phyloP scores from a whole-genome alignment of 2,113 vertebrate genomes.

The Clarias gariepinus region DNA sequence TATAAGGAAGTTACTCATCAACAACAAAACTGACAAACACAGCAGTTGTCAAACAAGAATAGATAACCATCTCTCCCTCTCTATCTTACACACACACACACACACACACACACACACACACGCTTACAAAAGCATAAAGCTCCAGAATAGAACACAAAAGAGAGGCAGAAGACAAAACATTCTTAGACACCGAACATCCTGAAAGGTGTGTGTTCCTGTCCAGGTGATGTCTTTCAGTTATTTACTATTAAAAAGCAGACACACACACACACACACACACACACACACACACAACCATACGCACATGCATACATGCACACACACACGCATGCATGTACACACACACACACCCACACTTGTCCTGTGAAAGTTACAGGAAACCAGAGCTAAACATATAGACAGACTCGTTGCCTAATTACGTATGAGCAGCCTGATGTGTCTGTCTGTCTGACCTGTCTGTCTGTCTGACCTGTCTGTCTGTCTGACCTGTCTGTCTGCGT shows the following conservation, averaged over 20 bases:
- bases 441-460: not conserved
- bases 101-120: conserved; percentile 14
- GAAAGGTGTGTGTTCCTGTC: conserved; percentile 32
- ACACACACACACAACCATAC: not conserved
- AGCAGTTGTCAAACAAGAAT: conserved; percentile 20
- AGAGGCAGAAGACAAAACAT: conserved; percentile 1
- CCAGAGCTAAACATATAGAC: not conserved
- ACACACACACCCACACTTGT: not conserved
- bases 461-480: not conserved
- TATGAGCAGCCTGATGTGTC: not conserved
- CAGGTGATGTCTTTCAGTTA: not conserved
- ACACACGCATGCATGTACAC: not conserved
- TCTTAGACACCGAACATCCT: conserved; percentile 20
- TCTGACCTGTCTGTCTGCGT: not conserved
- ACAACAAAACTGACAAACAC: conserved; percentile 25
- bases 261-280: not conserved
- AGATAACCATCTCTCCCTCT: not conserved
- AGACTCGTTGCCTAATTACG: not conserved
- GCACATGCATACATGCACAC: not conserved
- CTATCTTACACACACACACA: not conserved
- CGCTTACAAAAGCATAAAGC: not conserved
- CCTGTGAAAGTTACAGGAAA: not conserved
- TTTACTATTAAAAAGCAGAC: not conserved
- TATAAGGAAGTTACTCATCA: conserved; percentile 37
- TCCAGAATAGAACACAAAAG: not conserved